A percentile compares a stretch with the other conserved stretches of the same genome.
These are phyloP conservation scores for Fukomys damarensis DNA, from an alignment of 2,113 vertebrate genomes.

Conservation along the genomic window DNA sequence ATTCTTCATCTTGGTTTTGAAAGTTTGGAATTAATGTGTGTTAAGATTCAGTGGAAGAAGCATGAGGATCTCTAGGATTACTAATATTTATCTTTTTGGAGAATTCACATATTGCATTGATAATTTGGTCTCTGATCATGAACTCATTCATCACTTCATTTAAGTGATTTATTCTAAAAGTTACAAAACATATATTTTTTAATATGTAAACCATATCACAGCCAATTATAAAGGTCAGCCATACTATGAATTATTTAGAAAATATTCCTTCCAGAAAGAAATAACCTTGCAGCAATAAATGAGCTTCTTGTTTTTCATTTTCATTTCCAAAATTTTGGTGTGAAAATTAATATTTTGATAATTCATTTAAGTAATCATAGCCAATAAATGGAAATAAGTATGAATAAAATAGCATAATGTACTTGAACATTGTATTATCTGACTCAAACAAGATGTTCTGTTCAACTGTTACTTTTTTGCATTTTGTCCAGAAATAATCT, in stretches of 20 bases:
- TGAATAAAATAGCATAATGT: neutral
- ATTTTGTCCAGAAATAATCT: neutral
- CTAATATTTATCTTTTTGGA: neutral
- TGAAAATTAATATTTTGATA: conserved; percentile 61
- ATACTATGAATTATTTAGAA: conserved; percentile 55
- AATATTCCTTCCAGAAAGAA: neutral
- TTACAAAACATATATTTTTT: neutral
- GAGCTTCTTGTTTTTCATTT: conserved; percentile 39
- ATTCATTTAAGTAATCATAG: neutral
- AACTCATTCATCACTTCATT: neutral
- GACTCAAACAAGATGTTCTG: neutral
- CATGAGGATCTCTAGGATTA: neutral
- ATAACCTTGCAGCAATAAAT: conserved; percentile 12
- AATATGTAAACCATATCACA: neutral
- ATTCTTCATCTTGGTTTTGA: neutral
- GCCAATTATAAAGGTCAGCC: neutral
- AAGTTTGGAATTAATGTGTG: neutral
- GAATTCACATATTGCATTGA: neutral
- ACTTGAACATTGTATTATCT: conserved; percentile 5
- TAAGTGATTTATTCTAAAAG: neutral
- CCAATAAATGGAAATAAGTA: conserved; percentile 38
- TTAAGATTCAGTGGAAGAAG: neutral
- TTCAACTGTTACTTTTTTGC: neutral
- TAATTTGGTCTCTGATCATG: neutral
- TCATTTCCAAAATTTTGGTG: conserved; percentile 64